phyloP scores from a whole-genome alignment of 1,140 invertebrate genomes.

The Zaprionus ornatus region DNA sequence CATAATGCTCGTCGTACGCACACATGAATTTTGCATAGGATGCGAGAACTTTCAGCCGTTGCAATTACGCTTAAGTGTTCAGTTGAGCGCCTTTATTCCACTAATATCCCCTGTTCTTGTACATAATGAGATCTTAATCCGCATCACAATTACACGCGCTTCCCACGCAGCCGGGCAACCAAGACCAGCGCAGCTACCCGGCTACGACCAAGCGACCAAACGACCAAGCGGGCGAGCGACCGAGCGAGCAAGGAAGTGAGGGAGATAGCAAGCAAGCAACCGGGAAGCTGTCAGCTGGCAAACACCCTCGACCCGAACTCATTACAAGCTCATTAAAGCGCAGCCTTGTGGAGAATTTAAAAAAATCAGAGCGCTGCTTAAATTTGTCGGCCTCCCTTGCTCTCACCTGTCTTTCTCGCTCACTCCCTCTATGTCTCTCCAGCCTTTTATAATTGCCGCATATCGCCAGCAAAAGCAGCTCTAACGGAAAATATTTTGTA shows the following conservation, averaged over 20 bases:
- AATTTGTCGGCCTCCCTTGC: constrained; percentile 18
- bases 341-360: constrained; percentile 9
- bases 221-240: neutral
- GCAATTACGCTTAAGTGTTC: constrained; percentile 29
- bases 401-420: neutral
- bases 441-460: constrained; percentile 63
- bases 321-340: constrained; percentile 45
- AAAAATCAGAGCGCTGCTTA: constrained; percentile 33
- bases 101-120: constrained; percentile 19
- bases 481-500: constrained; percentile 72
- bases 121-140: constrained; percentile 44
- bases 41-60: neutral
- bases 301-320: constrained; percentile 26
- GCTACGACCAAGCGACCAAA: neutral
- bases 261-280: neutral
- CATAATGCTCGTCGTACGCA: neutral
- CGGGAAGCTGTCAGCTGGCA: constrained; percentile 20
- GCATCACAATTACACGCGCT: constrained; percentile 35
- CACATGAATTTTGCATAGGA: neutral
- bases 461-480: constrained; percentile 55
- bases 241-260: neutral
- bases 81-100: constrained; percentile 24
- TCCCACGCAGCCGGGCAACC: constrained; percentile 13
- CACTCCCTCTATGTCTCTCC: neutral
- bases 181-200: neutral